These are phyloP conservation scores for Cheilosia pagana DNA, from an alignment of 2,888 invertebrate species.

Conservation along the genomic window DNA sequence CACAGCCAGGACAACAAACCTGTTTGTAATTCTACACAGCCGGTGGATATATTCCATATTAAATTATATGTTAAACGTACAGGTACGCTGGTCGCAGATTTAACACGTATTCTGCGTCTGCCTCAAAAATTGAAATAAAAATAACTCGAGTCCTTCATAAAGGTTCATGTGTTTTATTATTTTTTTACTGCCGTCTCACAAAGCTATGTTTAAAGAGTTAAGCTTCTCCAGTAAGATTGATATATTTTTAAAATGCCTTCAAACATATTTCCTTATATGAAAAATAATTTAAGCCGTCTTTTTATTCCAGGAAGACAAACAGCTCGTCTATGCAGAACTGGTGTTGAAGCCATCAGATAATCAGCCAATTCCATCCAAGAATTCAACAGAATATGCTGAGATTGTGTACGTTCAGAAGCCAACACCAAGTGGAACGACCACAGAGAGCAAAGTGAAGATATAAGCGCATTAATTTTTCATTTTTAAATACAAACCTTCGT, in stretches of 20 bases:
- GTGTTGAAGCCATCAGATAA: conserved; percentile 85
- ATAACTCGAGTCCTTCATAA: no score
- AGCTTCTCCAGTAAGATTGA: background rate
- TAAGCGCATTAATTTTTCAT: conserved; percentile 20
- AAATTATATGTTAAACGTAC: no score
- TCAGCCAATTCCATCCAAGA: conserved; percentile 82
- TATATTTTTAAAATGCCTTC: no score
- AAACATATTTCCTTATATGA: no score
- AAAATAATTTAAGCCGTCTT: background rate
- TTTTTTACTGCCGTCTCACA: no score
- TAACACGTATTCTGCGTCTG: no score
- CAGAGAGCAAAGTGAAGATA: conserved; percentile 52
- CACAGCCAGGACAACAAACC: conserved; percentile 23
- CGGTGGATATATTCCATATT: background rate
- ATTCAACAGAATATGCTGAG: conserved; percentile 91
- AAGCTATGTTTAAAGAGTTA: no score
- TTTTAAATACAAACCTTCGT: background rate
- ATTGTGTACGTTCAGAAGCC: conserved; percentile 87
- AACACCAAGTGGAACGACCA: conserved; percentile 35
- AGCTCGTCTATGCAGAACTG: conserved; percentile 90
- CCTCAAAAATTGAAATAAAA: no score
- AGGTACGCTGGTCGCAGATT: no score
- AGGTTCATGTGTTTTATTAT: no score
- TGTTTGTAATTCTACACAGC: background rate
- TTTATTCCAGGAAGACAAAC: conserved; percentile 85